Evolutionary conservation across 1,140 invertebrate species (phyloP), one percentile per base, ranked within the genome.

Genomic region (Drosophila arizonae): DNA sequence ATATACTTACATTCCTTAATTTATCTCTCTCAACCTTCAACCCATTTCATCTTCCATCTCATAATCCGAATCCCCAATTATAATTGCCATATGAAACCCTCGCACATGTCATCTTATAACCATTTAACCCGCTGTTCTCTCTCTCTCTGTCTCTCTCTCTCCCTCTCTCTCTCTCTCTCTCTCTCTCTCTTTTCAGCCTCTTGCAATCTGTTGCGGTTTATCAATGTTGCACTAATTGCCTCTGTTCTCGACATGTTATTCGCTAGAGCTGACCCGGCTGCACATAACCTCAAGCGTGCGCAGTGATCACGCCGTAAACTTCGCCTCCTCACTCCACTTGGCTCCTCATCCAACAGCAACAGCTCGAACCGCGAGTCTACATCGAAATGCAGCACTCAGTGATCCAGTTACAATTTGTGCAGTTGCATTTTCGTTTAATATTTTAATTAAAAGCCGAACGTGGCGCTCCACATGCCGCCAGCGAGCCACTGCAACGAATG

Each of bases 391-490:
- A 30, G 39, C 11, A 15, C 39, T 50, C 65, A 24, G 11, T 70
- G 67, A 36, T 75, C 60, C 68, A 75, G 68, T 75, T 75, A 43
- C 72, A 48, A 43, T 57, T 74, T 75, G 62, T 79, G 41, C 72
- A 76, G 84, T 87, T 82, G 72, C 79, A 88, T 82, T 87, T 87
- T 88, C 79, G 82, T 87, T 87, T 87, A 87, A 87, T 87, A 87
- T 87, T 87, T 87, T 87, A 87, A 87, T 87, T 88, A 87, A 87
- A 87, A 79, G 72, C 65, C 84, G 73, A 87, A 88, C 76, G 79
- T 88, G 84, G 72, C 70, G 79, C 81, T 72, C 81, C 81, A 85
- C 81, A 81, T 86, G 81, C 70, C 45, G 61, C 68, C 61, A 50
- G 52, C 57, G 17, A 43, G 36, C 26, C 63, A 66, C 17, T 30